These are phyloP conservation scores for Luscinia luscinia DNA, from an alignment of 2,797 vertebrate genomes.

Conservation along the genomic window DNA sequence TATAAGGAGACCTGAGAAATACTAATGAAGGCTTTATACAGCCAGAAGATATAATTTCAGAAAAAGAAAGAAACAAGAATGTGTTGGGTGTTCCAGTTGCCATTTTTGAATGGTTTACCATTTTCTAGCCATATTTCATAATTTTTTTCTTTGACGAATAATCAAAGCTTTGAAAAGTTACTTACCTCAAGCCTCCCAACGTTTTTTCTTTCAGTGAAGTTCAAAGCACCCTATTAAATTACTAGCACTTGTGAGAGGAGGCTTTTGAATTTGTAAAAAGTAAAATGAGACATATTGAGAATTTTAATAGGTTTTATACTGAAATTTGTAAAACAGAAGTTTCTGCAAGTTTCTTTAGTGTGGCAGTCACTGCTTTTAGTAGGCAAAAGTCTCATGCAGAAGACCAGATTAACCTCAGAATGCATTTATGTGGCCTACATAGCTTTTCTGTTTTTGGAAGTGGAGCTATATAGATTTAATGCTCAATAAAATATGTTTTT, in stretches of 20 bases:
- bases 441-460: background rate
- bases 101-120: slow-evolving; percentile 47
- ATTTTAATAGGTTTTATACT: slow-evolving; percentile 51
- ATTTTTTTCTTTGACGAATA: slow-evolving; percentile 52
- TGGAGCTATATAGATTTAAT: background rate
- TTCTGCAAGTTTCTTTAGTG: slow-evolving; percentile 13
- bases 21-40: slow-evolving; percentile 53
- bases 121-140: slow-evolving; percentile 42
- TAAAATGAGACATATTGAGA: slow-evolving; percentile 47
- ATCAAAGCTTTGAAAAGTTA: slow-evolving; percentile 68
- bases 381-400: background rate
- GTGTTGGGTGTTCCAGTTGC: slow-evolving; percentile 21
- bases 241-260: slow-evolving; percentile 56
- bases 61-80: background rate
- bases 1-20: slow-evolving; percentile 49
- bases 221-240: slow-evolving; percentile 69
- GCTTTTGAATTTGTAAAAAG: slow-evolving; percentile 64
- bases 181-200: slow-evolving; percentile 58
- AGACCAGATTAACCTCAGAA: background rate
- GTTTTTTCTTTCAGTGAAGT: slow-evolving; percentile 28
- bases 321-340: slow-evolving; percentile 49
- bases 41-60: slow-evolving; percentile 52
- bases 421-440: background rate
- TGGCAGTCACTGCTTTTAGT: background rate
- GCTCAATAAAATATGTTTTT: slow-evolving; percentile 17